Conservation (phyloP, 2,888 invertebrate species). For the Chironomus tentans region DNA sequence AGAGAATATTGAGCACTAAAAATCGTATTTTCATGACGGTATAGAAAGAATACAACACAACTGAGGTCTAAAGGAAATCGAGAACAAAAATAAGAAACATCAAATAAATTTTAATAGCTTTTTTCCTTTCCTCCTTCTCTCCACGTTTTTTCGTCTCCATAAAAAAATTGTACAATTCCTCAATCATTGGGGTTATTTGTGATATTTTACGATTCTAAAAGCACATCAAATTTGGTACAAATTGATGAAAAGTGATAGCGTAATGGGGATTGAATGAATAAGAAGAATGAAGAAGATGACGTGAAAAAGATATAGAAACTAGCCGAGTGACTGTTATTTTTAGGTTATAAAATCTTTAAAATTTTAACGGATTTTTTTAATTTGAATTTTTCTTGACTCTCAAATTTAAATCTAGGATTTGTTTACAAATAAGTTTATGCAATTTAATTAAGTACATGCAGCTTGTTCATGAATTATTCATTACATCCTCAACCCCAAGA, state of each 20-base stretch:
- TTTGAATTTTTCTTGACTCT: too few species aligned
- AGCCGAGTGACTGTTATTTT: neutral
- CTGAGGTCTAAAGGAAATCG: neutral
- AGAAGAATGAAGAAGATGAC: neutral
- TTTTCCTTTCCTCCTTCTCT: neutral
- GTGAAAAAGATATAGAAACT: neutral
- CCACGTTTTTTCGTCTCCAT: neutral
- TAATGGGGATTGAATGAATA: neutral
- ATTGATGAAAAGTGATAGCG: conserved; percentile 11
- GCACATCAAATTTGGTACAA: conserved; percentile 7
- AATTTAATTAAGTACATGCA: too few species aligned
- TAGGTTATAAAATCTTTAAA: too few species aligned
- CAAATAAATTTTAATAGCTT: conserved; percentile 26
- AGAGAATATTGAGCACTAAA: too few species aligned
- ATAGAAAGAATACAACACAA: neutral
- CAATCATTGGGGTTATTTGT: conserved; percentile 9
- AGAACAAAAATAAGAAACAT: neutral
- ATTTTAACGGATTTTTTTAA: too few species aligned
- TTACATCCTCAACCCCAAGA: too few species aligned
- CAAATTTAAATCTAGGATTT: too few species aligned
- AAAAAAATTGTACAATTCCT: neutral
- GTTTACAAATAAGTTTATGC: too few species aligned
- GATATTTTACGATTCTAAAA: conserved; percentile 17
- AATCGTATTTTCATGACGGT: too few species aligned
- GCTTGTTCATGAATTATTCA: too few species aligned